Conservation (phyloP, 2,113 vertebrate genomes). For the Leptobrachium ailaonicum region DNA sequence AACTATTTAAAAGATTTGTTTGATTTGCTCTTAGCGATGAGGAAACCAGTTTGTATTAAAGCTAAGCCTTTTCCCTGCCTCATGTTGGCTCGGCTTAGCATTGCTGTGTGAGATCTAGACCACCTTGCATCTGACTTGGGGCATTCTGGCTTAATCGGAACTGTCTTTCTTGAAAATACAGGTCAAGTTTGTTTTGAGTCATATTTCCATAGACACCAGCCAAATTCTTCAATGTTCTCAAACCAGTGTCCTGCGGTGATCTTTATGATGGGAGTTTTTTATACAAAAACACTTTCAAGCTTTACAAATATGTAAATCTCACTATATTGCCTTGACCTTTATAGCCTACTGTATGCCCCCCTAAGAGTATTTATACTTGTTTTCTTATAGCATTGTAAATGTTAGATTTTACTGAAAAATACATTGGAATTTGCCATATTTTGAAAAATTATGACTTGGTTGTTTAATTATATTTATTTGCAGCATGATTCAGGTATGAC, state of each 20-base stretch:
- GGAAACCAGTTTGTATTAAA: conserved; percentile 34
- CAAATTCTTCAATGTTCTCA: conserved; percentile 5
- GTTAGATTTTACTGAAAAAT: too few relatives aligned
- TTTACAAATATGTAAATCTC: too few relatives aligned
- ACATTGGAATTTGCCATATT: too few relatives aligned
- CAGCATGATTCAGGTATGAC: too few relatives aligned
- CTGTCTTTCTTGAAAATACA: not conserved
- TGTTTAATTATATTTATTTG: too few relatives aligned
- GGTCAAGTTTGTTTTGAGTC: conserved; percentile 13
- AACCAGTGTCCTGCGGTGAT: not conserved
- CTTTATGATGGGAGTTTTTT: not conserved
- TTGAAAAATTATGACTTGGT: too few relatives aligned
- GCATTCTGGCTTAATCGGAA: conserved; percentile 20
- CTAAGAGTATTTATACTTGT: too few relatives aligned
- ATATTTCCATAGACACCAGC: conserved; percentile 15
- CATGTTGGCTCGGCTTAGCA: conserved; percentile 34
- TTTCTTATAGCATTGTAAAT: too few relatives aligned
- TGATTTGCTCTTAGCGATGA: conserved; percentile 27
- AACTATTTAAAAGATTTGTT: conserved; percentile 38
- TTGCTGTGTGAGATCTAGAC: conserved; percentile 40
- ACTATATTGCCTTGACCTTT: too few relatives aligned
- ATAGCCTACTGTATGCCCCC: too few relatives aligned
- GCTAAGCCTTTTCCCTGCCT: conserved; percentile 27
- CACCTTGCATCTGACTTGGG: conserved; percentile 45
- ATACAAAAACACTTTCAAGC: too few relatives aligned